Conservation (phyloP, 2,797 vertebrate species). For the Periparus ater region DNA sequence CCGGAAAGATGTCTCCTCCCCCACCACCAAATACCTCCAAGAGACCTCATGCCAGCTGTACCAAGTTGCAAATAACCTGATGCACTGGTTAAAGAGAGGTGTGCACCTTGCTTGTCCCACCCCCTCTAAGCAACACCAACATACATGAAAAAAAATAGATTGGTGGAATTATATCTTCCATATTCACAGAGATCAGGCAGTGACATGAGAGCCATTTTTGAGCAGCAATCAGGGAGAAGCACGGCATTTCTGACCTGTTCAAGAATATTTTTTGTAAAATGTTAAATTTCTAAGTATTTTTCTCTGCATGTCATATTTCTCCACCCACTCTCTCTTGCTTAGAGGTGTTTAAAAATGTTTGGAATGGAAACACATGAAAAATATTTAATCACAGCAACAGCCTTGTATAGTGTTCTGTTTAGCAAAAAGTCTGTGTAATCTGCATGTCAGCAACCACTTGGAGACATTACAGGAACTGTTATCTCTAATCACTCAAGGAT, state of each 20-base stretch:
- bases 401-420: not conserved
- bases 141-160: not conserved
- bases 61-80: not conserved
- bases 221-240: not conserved
- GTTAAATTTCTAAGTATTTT: not conserved
- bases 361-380: conserved; percentile 48
- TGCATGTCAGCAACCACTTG: not conserved
- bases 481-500: not conserved
- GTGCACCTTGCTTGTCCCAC: not conserved
- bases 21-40: accelerated
- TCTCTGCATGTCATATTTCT: not conserved
- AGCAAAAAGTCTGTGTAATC: not conserved
- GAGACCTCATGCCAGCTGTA: accelerated
- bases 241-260: not conserved
- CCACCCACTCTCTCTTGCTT: conserved; percentile 28
- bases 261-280: not conserved
- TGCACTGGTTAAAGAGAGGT: not conserved
- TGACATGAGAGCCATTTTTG: not conserved
- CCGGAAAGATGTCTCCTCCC: not conserved
- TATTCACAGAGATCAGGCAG: not conserved
- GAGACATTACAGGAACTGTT: not conserved
- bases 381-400: conserved; percentile 50
- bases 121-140: not conserved
- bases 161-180: not conserved
- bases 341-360: conserved; percentile 34